phyloP scores from a whole-genome alignment of 1,140 invertebrate species.

The Choristoneura fumiferana region DNA sequence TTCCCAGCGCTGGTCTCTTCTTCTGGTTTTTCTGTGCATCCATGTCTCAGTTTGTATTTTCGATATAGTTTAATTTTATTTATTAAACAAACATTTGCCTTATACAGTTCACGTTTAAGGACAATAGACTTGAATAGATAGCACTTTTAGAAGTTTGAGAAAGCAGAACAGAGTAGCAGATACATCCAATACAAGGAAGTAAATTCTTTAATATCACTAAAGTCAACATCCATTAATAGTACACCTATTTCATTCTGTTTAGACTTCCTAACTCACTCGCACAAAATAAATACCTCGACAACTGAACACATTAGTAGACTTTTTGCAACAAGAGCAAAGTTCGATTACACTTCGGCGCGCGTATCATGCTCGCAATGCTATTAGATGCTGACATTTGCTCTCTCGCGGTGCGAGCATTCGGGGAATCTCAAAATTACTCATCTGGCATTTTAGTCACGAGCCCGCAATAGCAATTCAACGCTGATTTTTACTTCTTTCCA shows the following conservation, averaged over 20 bases:
- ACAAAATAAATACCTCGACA: not conserved
- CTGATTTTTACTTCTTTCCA: slow-evolving; percentile 76
- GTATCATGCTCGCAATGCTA: slow-evolving; percentile 61
- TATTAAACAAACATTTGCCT: too few species aligned
- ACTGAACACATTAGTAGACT: slow-evolving; percentile 31
- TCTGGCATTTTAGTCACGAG: slow-evolving; percentile 72
- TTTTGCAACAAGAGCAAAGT: slow-evolving; percentile 51
- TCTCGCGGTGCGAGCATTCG: slow-evolving; percentile 51
- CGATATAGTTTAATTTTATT: too few species aligned
- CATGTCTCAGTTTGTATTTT: too few species aligned
- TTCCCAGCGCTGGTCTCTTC: too few species aligned
- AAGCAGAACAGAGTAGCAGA: too few species aligned
- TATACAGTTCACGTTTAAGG: too few species aligned
- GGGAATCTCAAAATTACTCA: slow-evolving; percentile 73
- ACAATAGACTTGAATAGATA: too few species aligned
- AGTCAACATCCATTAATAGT: slow-evolving; percentile 27
- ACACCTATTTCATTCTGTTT: not conserved
- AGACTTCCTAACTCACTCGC: too few species aligned
- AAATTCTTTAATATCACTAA: too few species aligned
- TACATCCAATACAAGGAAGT: too few species aligned
- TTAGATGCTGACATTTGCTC: slow-evolving; percentile 69
- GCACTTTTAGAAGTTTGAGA: too few species aligned
- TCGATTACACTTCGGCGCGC: slow-evolving; percentile 50
- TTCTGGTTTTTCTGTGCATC: too few species aligned
- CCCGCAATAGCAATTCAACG: slow-evolving; percentile 50